These are phyloP conservation scores for Hiodon alosoides DNA, from an alignment of 2,113 vertebrate genomes.

Conservation along the genomic window DNA sequence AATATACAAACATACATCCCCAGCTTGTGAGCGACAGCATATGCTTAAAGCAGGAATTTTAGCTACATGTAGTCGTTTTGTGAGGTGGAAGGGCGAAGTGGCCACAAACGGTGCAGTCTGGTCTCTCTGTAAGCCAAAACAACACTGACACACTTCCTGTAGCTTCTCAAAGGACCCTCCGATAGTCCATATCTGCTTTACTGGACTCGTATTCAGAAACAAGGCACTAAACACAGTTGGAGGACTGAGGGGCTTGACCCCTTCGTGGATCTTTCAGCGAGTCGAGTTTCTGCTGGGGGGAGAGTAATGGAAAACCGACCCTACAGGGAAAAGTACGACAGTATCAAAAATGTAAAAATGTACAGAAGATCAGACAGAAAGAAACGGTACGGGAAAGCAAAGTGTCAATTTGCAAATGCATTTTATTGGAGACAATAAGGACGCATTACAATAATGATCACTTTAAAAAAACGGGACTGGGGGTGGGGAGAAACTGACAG, in stretches of 20 bases:
- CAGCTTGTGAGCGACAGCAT: too few relatives aligned
- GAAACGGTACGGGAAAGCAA: neutral
- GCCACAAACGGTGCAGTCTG: too few relatives aligned
- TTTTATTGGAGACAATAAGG: slow-evolving; percentile 11
- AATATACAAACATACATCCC: too few relatives aligned
- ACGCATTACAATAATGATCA: slow-evolving; percentile 8
- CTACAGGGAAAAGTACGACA: neutral
- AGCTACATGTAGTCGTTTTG: too few relatives aligned
- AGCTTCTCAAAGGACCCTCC: too few relatives aligned
- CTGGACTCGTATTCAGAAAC: too few relatives aligned
- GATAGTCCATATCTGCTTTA: too few relatives aligned
- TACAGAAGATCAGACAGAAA: neutral
- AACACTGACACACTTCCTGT: too few relatives aligned
- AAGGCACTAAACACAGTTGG: neutral
- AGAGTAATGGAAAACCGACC: neutral
- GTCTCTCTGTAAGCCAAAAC: too few relatives aligned
- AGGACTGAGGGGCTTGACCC: neutral
- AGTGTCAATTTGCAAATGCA: neutral
- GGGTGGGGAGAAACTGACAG: slow-evolving; percentile 14
- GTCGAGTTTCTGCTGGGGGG: neutral
- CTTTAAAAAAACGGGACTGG: slow-evolving; percentile 6
- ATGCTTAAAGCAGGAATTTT: too few relatives aligned
- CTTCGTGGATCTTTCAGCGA: neutral
- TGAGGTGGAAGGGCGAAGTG: too few relatives aligned
- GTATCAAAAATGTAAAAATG: neutral